phyloP scores from a whole-genome alignment of 2,113 vertebrate species.

The Silurus meridionalis region DNA sequence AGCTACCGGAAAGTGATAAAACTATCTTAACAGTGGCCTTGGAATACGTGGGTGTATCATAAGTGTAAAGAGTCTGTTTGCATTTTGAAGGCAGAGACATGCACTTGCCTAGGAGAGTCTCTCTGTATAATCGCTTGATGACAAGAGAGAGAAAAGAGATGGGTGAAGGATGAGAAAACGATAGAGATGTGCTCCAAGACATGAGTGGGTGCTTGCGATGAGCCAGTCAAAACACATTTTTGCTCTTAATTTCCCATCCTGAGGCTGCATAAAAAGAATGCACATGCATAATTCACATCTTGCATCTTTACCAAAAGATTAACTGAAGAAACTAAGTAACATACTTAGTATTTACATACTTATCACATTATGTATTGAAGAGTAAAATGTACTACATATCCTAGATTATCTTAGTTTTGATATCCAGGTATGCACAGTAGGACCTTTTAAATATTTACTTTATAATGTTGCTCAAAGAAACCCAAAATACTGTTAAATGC shows the following conservation, averaged over 20 bases:
- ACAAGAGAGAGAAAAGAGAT: slow-evolving; percentile 42
- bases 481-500: background rate
- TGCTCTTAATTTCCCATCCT: slow-evolving; percentile 48
- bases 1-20: slow-evolving; percentile 46
- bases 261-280: slow-evolving; percentile 10
- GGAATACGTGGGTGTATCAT: slow-evolving; percentile 48
- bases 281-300: slow-evolving; percentile 11
- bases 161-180: slow-evolving; percentile 39
- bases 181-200: slow-evolving; percentile 47
- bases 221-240: slow-evolving; percentile 42
- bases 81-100: slow-evolving; percentile 55
- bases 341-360: background rate
- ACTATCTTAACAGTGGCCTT: slow-evolving; percentile 57
- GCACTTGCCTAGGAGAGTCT: slow-evolving; percentile 50
- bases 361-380: background rate
- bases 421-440: no score
- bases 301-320: background rate
- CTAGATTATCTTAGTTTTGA: background rate
- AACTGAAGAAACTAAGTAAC: background rate
- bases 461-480: background rate
- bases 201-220: slow-evolving; percentile 46
- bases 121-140: slow-evolving; percentile 57
- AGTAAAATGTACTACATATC: background rate
- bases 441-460: background rate
- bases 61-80: slow-evolving; percentile 52